A percentile compares a stretch with the other conserved stretches of the same genome.
Conservation (phyloP, 1,140 invertebrate species). For the Aphelinus atriplicis region DNA sequence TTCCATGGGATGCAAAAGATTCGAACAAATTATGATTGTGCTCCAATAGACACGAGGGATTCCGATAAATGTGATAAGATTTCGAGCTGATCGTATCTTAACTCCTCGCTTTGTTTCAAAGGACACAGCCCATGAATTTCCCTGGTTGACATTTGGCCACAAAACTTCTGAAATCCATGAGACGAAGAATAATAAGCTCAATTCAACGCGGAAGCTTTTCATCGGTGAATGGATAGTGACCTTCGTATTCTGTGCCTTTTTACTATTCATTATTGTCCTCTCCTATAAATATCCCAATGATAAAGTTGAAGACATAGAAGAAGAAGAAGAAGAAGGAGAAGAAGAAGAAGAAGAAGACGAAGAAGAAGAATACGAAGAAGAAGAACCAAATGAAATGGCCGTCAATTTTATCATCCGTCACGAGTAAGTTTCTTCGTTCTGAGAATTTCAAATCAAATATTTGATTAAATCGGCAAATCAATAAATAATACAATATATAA, state of each 20-base stretch:
- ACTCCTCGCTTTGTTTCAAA: not conserved
- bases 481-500: too few species aligned
- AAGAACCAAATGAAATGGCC: not conserved
- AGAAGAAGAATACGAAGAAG: not conserved
- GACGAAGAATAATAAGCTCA: not conserved
- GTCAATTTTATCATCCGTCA: too few species aligned
- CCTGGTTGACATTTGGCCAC: not conserved
- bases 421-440: too few species aligned
- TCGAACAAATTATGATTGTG: too few species aligned
- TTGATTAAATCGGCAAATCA: too few species aligned
- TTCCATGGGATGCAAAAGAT: too few species aligned
- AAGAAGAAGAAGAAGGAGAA: not conserved
- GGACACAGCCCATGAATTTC: not conserved
- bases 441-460: too few species aligned
- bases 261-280: not conserved
- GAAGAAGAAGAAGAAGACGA: too few species aligned
- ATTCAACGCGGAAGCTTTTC: not conserved
- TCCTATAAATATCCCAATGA: not conserved
- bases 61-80: too few species aligned
- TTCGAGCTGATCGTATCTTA: too few species aligned
- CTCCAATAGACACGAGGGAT: too few species aligned
- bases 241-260: not conserved
- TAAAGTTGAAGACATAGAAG: not conserved
- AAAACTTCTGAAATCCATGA: not conserved
- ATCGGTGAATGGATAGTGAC: not conserved